Base-by-base conservation (phyloP, 2,888 invertebrate genomes). In the Teleogryllus oceanicus region DNA sequence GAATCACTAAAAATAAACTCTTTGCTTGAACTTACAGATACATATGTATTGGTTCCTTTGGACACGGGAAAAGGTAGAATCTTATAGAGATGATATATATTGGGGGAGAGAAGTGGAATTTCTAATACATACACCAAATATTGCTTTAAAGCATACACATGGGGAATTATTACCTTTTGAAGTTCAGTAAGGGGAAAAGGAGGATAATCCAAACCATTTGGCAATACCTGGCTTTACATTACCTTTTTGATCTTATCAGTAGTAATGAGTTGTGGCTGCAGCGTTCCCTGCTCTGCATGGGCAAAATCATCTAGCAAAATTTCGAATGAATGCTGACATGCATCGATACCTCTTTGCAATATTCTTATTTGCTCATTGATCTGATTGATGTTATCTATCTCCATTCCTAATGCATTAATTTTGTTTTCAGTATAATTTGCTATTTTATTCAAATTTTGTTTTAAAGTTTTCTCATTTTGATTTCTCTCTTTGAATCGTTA, bases 321-420 rank as follows among this genome's bases (percentile, higher is more conserved):
- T 78, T 78, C 74, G 16, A 78, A 78, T 74, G 78, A 78, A n/a
- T 78, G 78, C 74, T 62, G 78, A 49, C 78, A 20, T 74, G 51
- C 78, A 24, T 78, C 74, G 11, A 74, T 21, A 2, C 78, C 78
- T 21, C 78, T 78, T 20, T 78, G 78, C 2, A 51, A n/a, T n/a
- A n/a, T n/a, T n/a, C n/a, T n/a, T n/a, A n/a, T n/a, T n/a, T n/a
- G n/a, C n/a, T n/a, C n/a, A n/a, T n/a, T n/a, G n/a, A n/a, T n/a
- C n/a, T n/a, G n/a, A n/a, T n/a, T n/a, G n/a, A n/a, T n/a, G n/a
- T n/a, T n/a, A n/a, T n/a, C n/a, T n/a, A n/a, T n/a, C n/a, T n/a
- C n/a, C n/a, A n/a, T n/a, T n/a, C n/a, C n/a, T n/a, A n/a, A n/a
- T n/a, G n/a, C n/a, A n/a, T n/a, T n/a, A n/a, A n/a, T n/a, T n/a